Conservation (phyloP, 2,888 invertebrate species). For the Tigriopus californicus region DNA sequence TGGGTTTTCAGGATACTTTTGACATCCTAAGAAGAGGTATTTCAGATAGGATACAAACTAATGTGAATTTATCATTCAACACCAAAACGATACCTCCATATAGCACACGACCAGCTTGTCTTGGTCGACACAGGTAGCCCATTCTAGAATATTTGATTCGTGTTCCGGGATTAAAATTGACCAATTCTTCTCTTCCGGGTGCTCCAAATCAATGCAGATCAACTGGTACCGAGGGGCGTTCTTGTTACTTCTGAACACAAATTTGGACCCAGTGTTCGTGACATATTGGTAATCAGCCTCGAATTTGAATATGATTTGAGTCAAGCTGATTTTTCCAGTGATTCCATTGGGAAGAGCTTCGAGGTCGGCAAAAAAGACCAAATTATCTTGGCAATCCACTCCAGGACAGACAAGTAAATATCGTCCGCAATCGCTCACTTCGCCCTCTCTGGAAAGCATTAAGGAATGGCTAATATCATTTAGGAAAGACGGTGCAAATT, state of each 20-base stretch:
- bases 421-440: constrained; percentile 73
- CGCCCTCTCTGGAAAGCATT: constrained; percentile 44
- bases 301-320: constrained; percentile 64
- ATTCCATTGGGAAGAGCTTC: constrained; percentile 29
- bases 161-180: constrained; percentile 62
- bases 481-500: too few relatives aligned
- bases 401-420: constrained; percentile 65
- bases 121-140: constrained; percentile 63
- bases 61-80: too few relatives aligned
- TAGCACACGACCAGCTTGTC: constrained; percentile 72
- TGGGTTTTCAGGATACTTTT: constrained; percentile 75
- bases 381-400: constrained; percentile 78
- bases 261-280: constrained; percentile 61
- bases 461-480: too few relatives aligned
- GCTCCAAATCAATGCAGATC: constrained; percentile 50
- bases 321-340: constrained; percentile 43
- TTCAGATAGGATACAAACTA: too few relatives aligned
- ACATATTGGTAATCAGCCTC: constrained; percentile 91
- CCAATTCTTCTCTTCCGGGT: constrained; percentile 59
- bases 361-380: constrained; percentile 65
- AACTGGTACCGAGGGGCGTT: constrained; percentile 79
- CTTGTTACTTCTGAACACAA: constrained; percentile 78
- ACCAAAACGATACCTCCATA: constrained; percentile 36
- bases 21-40: constrained; percentile 45
- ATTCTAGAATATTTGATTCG: constrained; percentile 66